These are phyloP conservation scores for Brachyrhaphis roseni DNA, from an alignment of 2,797 vertebrate genomes.

Conservation along the genomic window DNA sequence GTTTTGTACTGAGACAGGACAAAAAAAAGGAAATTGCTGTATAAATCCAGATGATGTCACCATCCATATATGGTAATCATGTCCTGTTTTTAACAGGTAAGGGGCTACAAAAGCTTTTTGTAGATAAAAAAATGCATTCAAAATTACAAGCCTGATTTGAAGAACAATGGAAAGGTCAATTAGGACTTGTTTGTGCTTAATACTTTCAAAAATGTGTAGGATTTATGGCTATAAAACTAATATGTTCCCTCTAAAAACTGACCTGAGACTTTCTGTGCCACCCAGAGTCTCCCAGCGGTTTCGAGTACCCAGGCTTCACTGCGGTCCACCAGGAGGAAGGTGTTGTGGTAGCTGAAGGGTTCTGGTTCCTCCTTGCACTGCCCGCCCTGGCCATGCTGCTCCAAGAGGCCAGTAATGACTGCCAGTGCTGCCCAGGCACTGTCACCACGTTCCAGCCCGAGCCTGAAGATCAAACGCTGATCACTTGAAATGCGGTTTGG, in stretches of 20 bases:
- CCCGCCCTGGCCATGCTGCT: constrained; percentile 89
- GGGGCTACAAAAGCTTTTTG: neutral
- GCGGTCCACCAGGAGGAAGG: constrained; percentile 91
- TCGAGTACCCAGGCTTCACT: constrained; percentile 92
- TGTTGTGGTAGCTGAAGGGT: constrained; percentile 92
- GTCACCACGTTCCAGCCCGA: constrained; percentile 88
- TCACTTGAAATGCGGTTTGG: neutral
- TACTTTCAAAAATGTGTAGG: neutral
- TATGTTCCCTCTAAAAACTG: neutral
- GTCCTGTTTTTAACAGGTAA: neutral
- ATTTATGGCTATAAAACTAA: neutral
- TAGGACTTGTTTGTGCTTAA: neutral
- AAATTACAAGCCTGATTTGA: neutral
- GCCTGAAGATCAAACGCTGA: constrained; percentile 68
- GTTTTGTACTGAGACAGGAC: neutral
- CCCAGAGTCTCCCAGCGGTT: constrained; percentile 91
- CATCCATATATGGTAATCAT: neutral
- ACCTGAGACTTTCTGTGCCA: constrained; percentile 87
- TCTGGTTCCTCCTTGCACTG: constrained; percentile 86
- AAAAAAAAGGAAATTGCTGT: neutral
- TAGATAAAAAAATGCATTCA: neutral
- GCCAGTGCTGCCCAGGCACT: constrained; percentile 85
- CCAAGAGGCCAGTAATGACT: constrained; percentile 85
- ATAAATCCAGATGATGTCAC: neutral
- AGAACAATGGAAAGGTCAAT: neutral